Evolutionary conservation across 1,140 invertebrate species (phyloP), one percentile per base, ranked within the genome.

Genomic region (Manduca sexta): DNA sequence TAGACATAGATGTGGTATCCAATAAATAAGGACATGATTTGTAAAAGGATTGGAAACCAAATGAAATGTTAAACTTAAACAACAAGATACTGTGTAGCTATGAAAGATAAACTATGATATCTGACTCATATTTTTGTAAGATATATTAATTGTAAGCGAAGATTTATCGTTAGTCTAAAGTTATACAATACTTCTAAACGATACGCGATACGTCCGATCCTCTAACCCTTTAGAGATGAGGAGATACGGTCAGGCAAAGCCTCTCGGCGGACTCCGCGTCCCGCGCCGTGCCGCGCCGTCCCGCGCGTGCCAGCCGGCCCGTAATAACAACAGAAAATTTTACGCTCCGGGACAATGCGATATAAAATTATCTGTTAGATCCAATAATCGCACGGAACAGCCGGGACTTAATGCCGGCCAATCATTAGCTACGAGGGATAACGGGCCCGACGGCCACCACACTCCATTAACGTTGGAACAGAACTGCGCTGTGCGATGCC

Each of bases 301-400:
- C 33, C n/a, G 34, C 11, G 64, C 61, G 56, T 69, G 59, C 59
- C 49, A 56, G 49, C 56, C 54, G 50, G 54, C 48, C 69, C 69
- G 70, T 77, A 79, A 74, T 82, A 79, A 78, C 76, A 80, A 79
- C 74, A 72, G 75, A 71, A 69, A 77, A 80, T 81, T 82, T 81
- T 80, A 76, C 77, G 82, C 82, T 85, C 72, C 75, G 60, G 82
- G 82, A 85, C 82, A 85, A 83, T 85, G 68, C 77, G 72, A 81
- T 80, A 80, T 82, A 80, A 83, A 85, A 85, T 85, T 83, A 85
- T 83, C 82, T 80, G 79, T 80, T 83, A 82, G 79, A 82, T 79
- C 82, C 82, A 85, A 85, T 85, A 83, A 85, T 85, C 77, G 79
- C 76, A 75, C 64, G 69, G 77, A 76, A 79, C 76, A 71, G 76